Conservation (phyloP, 2,797 vertebrate genomes). For the Austrolebias charrua region DNA sequence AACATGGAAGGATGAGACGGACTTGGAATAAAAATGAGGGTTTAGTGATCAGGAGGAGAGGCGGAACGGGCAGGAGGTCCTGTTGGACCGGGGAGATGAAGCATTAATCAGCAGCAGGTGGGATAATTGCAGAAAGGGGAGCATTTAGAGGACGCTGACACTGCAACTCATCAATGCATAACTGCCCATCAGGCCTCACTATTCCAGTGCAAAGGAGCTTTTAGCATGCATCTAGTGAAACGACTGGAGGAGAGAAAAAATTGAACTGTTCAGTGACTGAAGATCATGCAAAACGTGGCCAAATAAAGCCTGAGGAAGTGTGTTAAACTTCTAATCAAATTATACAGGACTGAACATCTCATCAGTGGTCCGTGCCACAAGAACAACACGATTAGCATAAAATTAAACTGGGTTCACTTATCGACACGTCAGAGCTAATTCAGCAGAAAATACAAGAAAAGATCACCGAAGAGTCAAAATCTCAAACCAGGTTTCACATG, state of each 20-base stretch:
- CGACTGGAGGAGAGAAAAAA: constrained; percentile 30
- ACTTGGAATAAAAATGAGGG: constrained; percentile 37
- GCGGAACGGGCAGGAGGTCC: constrained; percentile 27
- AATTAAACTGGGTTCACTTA: constrained; percentile 4
- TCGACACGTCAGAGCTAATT: background rate
- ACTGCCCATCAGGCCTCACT: constrained; percentile 41
- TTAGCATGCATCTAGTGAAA: constrained; percentile 45
- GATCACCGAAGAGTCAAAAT: background rate
- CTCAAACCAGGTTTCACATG: background rate
- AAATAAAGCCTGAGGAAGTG: constrained; percentile 20
- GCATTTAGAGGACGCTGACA: constrained; percentile 61
- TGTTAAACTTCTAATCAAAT: constrained; percentile 38
- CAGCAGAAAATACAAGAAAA: background rate
- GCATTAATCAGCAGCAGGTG: constrained; percentile 53
- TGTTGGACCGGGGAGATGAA: constrained; percentile 34
- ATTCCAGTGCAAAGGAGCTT: constrained; percentile 44
- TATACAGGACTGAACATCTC: constrained; percentile 18
- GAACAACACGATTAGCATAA: constrained; percentile 2
- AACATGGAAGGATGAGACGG: constrained; percentile 16
- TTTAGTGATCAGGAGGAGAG: constrained; percentile 21
- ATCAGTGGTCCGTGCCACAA: background rate
- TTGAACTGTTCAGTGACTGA: constrained; percentile 27
- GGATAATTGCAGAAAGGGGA: constrained; percentile 54
- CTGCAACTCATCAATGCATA: constrained; percentile 49
- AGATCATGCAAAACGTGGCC: constrained; percentile 13